These are phyloP conservation scores for Progne subis DNA, from an alignment of 2,113 vertebrate genomes.

Conservation along the genomic window DNA sequence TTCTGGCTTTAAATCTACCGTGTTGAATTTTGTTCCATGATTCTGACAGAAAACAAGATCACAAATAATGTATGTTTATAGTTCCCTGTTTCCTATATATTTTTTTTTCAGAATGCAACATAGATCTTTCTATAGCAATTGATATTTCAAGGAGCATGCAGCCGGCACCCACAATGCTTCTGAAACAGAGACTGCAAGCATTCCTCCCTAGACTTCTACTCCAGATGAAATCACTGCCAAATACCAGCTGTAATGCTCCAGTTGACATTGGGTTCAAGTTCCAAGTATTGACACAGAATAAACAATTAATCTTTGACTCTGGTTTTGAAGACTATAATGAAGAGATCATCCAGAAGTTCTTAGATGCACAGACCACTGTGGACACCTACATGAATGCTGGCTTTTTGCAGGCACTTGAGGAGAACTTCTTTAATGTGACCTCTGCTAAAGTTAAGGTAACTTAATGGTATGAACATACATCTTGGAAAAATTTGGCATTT, in stretches of 20 bases:
- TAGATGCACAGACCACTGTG: slow-evolving; percentile 33
- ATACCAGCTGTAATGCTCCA: slow-evolving; percentile 70
- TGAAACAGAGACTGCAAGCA: slow-evolving; percentile 66
- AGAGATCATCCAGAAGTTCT: slow-evolving; percentile 74
- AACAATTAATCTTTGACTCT: slow-evolving; percentile 68
- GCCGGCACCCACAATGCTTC: slow-evolving; percentile 12
- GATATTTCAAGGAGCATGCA: slow-evolving; percentile 71
- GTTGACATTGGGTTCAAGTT: slow-evolving; percentile 69
- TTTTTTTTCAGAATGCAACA: slow-evolving; percentile 71
- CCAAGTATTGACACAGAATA: slow-evolving; percentile 54
- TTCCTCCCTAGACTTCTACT: slow-evolving; percentile 74
- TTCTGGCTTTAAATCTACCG: not conserved
- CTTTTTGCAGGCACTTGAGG: slow-evolving; percentile 75
- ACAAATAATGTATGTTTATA: not conserved
- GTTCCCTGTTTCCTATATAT: not conserved
- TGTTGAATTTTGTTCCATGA: not conserved
- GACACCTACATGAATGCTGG: slow-evolving; percentile 73
- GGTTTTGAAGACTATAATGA: slow-evolving; percentile 74
- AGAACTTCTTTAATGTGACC: slow-evolving; percentile 62
- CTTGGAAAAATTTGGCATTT: not conserved
- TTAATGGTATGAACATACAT: not conserved
- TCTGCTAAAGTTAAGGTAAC: slow-evolving; percentile 71
- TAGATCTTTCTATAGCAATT: slow-evolving; percentile 84
- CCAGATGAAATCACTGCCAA: slow-evolving; percentile 58
- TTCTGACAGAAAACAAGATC: not conserved